phyloP scores from a whole-genome alignment of 2,888 invertebrate genomes.

The Notocelia uddmanniana region DNA sequence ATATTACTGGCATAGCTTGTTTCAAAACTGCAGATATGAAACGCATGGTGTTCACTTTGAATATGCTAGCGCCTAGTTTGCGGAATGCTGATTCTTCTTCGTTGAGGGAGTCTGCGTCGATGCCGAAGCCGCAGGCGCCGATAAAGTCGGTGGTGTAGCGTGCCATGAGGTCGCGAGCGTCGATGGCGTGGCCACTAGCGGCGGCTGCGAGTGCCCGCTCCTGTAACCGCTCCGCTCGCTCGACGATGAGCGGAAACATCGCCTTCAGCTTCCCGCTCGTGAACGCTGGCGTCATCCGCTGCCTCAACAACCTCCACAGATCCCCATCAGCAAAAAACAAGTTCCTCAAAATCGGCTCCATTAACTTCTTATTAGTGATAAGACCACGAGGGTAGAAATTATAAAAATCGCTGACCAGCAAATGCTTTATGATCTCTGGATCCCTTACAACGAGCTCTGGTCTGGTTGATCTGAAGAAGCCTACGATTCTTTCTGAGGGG shows the following conservation, averaged over 20 bases:
- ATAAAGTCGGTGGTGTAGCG: slow-evolving; percentile 51
- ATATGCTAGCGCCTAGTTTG: slow-evolving; percentile 40
- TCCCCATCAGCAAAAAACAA: slow-evolving; percentile 70
- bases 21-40: slow-evolving; percentile 17
- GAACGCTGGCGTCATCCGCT: slow-evolving; percentile 70
- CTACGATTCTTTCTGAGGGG: slow-evolving; percentile 65
- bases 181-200: slow-evolving; percentile 53
- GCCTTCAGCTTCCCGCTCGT: slow-evolving; percentile 67
- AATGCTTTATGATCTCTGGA: slow-evolving; percentile 63
- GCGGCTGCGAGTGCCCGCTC: slow-evolving; percentile 54
- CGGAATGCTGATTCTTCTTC: slow-evolving; percentile 44
- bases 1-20: slow-evolving; percentile 45
- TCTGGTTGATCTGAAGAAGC: slow-evolving; percentile 60
- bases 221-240: slow-evolving; percentile 65
- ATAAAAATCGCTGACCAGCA: slow-evolving; percentile 65
- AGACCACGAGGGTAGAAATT: slow-evolving; percentile 66
- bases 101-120: slow-evolving; percentile 47
- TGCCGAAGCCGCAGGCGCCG: slow-evolving; percentile 50
- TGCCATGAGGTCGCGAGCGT: slow-evolving; percentile 58
- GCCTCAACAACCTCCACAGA: slow-evolving; percentile 66
- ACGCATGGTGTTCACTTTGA: slow-evolving; percentile 5
- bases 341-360: slow-evolving; percentile 66
- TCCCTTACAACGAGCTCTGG: slow-evolving; percentile 68
- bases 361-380: slow-evolving; percentile 53
- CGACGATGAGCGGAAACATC: slow-evolving; percentile 70